These are phyloP conservation scores for Manis javanica DNA, from an alignment of 2,797 vertebrate genomes.

Conservation along the genomic window DNA sequence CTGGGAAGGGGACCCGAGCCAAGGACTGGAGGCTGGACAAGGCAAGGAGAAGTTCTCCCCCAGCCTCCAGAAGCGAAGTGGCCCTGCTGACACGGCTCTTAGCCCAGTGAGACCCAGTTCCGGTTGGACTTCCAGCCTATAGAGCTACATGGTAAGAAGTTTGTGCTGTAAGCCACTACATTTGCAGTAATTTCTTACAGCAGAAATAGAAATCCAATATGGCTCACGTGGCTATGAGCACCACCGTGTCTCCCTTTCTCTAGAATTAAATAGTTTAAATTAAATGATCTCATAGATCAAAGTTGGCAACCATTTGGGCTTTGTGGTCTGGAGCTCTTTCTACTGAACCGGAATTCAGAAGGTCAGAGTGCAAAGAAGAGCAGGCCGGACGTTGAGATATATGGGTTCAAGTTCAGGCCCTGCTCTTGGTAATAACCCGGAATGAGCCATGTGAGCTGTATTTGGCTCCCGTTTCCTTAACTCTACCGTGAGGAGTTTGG, in stretches of 20 bases:
- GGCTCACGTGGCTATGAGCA: background rate
- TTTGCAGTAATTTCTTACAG: background rate
- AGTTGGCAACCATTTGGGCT: background rate
- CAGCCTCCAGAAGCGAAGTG: background rate
- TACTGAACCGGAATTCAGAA: background rate
- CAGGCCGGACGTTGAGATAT: background rate
- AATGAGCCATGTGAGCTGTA: background rate
- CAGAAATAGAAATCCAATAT: background rate
- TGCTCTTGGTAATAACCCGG: background rate
- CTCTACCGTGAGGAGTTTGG: background rate
- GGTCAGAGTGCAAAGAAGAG: background rate
- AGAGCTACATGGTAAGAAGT: background rate
- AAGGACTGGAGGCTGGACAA: background rate
- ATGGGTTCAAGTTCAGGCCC: background rate
- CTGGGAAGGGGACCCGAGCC: background rate
- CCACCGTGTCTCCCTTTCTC: background rate
- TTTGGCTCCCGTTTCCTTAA: background rate
- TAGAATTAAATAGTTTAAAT: background rate
- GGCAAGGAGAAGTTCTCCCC: background rate
- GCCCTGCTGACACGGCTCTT: background rate
- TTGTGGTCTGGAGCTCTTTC: background rate
- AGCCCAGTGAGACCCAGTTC: background rate
- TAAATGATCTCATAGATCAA: no score
- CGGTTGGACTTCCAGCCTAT: background rate
- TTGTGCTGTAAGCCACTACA: background rate